These are phyloP conservation scores for Helicolenus hilgendorfi DNA, from an alignment of 2,797 vertebrate genomes.

Conservation along the genomic window DNA sequence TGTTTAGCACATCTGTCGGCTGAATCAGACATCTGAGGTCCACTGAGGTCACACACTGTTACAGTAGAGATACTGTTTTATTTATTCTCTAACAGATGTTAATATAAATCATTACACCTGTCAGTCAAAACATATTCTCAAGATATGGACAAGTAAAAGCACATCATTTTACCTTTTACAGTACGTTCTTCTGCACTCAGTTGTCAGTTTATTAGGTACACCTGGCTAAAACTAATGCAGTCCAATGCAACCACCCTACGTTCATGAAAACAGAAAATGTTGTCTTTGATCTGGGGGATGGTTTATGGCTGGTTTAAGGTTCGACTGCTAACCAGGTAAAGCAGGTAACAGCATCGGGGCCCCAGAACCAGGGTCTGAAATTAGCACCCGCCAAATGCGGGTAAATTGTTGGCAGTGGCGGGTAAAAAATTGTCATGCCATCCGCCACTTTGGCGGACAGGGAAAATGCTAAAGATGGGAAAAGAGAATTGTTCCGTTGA, in stretches of 20 bases:
- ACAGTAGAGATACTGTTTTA: background rate
- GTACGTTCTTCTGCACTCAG: background rate
- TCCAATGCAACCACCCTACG: background rate
- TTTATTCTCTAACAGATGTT: background rate
- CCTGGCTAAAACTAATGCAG: background rate
- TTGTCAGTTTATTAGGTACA: background rate
- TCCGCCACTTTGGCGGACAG: no score
- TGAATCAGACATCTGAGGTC: background rate
- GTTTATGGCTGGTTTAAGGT: background rate
- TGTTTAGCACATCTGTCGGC: background rate
- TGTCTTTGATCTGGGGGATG: background rate
- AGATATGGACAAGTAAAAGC: no score
- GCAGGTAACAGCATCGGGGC: background rate
- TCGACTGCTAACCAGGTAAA: background rate
- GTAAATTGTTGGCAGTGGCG: no score
- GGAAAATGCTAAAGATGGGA: no score
- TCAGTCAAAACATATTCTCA: background rate
- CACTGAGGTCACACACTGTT: background rate
- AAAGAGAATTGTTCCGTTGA: no score
- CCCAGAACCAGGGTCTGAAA: background rate
- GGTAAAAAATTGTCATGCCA: no score
- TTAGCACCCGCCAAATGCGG: no score
- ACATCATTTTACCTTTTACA: no score
- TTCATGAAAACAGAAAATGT: background rate
- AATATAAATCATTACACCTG: background rate